phyloP scores from a whole-genome alignment of 37 sponge, comb jelly and placozoan genomes.

The Diacarnus erythraeanus region DNA sequence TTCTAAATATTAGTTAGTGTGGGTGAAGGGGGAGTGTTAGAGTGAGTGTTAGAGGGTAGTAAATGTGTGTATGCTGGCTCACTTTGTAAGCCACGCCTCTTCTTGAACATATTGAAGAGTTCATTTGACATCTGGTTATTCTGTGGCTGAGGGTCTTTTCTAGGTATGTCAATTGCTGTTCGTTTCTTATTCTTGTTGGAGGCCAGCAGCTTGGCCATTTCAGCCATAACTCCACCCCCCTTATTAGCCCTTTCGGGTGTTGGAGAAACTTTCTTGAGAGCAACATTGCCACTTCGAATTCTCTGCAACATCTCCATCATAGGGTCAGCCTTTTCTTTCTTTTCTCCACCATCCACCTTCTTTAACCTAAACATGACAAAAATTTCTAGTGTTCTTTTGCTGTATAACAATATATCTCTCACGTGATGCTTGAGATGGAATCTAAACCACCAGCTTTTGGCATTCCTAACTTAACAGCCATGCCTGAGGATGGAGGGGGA shows the following conservation, averaged over 20 bases:
- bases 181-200: slow-evolving; percentile 1
- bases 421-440: slow-evolving; percentile 32
- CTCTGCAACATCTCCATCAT: slow-evolving; percentile 77
- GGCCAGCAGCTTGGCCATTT: slow-evolving; percentile 66
- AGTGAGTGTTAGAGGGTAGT: too few species aligned
- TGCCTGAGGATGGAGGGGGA: slow-evolving; percentile 51
- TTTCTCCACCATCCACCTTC: slow-evolving; percentile 5
- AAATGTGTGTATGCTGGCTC: too few species aligned
- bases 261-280: slow-evolving; percentile 45
- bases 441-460: slow-evolving; percentile 9
- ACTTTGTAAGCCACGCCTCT: slow-evolving; percentile 37
- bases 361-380: slow-evolving; percentile 4
- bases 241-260: background rate
- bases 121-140: slow-evolving; percentile 25
- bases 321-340: slow-evolving; percentile 43
- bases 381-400: background rate
- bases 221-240: slow-evolving; percentile 52
- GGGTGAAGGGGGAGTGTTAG: too few species aligned
- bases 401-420: background rate
- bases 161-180: slow-evolving; percentile 35
- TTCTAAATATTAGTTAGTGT: too few species aligned
- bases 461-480: background rate
- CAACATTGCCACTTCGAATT: slow-evolving; percentile 60
- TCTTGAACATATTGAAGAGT: slow-evolving; percentile 50
- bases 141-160: slow-evolving; percentile 13